Evolutionary conservation across 2,888 invertebrate genomes (phyloP), one percentile per base, ranked within the genome.

Genomic region (Abscondita cerata): DNA sequence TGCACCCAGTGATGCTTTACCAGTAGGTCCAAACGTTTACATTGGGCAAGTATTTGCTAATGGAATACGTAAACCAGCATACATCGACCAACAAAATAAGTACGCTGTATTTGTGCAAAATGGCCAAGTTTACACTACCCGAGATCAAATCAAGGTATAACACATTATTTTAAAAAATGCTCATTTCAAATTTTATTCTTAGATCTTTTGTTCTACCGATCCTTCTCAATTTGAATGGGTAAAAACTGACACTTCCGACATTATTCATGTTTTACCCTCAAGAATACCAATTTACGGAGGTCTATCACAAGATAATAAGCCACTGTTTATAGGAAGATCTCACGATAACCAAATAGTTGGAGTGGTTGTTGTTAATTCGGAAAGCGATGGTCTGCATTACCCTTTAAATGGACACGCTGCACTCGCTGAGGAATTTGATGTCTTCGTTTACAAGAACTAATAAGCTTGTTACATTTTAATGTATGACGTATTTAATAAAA

Each of bases 41-140:
- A 16, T 46, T 11, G 46, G 16, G n/a, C 46, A 46, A 46, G 46
- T 46, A 46, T 18, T 46, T 46, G 18, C 20, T 1, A 9, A 19
- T 2, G 36, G 36, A 9, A 11, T 12, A 5, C 3, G 4, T 8
- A 12, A n/a, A n/a, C 36, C 36, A 36, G 36, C 36, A 36, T 2
- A 36, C 12, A 36, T 36, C 36, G 11, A 36, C 36, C 2, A 2
- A 5, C 11, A 6, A 36, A 12, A 36, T 8, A 4, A 36, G 2
- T 11, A 36, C 4, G 36, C 11, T n/a, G 36, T 8, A 9, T 36
- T 5, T 36, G 2, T 36, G 11, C 36, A 36, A 2, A 36, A 36
- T 36, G 12, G 12, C 3, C 11, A 9, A n/a, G 3, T n/a, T 9
- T 36, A 36, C 11, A 36, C 36, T 2, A 36, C 36, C 11, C 4